These are phyloP conservation scores for Autographa gamma DNA, from an alignment of 2,888 invertebrate genomes.

Conservation along the genomic window DNA sequence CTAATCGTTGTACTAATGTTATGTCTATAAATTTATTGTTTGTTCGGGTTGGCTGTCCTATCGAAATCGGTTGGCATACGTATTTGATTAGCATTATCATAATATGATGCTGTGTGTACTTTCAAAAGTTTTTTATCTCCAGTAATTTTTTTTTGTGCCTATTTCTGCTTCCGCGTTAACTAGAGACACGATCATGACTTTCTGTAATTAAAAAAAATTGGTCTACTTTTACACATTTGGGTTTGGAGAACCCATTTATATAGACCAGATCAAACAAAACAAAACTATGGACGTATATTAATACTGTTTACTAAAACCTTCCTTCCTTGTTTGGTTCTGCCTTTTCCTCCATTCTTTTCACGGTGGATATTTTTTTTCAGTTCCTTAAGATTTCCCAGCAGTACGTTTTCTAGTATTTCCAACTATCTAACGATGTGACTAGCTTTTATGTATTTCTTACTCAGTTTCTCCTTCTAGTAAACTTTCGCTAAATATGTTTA, in stretches of 20 bases:
- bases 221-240: not conserved
- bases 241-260: not conserved
- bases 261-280: not conserved
- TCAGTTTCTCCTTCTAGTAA: not conserved
- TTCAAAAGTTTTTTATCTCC: not conserved
- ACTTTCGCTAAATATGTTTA: not conserved
- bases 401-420: not conserved
- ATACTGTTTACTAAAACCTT: not conserved
- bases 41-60: not conserved
- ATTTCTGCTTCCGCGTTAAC: not conserved
- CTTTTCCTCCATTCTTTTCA: not conserved
- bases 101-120: not conserved
- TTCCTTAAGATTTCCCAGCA: not conserved
- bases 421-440: not conserved
- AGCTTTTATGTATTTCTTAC: not conserved
- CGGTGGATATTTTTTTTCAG: not conserved
- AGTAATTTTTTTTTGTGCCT: not conserved
- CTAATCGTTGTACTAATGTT: not conserved
- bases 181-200: not conserved
- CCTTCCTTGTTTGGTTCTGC: not conserved
- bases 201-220: not conserved
- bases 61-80: not conserved
- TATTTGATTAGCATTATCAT: conserved; percentile 7
- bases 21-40: not conserved
- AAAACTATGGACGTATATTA: too few species aligned